phyloP scores from a whole-genome alignment of 2,797 vertebrate genomes.

The Ctenochaetus hawaiiensis region DNA sequence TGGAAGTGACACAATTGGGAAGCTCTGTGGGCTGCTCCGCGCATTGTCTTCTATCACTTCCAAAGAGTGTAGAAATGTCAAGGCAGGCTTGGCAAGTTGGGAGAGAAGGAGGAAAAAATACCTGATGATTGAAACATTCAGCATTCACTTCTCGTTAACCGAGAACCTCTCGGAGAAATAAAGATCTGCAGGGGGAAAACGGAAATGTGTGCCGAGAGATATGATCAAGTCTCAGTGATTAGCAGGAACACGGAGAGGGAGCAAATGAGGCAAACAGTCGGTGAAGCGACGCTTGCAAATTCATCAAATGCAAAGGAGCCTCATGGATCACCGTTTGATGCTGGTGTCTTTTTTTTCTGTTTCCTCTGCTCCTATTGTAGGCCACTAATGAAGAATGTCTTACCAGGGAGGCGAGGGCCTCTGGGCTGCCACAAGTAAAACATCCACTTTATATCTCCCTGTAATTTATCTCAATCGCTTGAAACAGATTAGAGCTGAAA shows the following conservation, averaged over 20 bases:
- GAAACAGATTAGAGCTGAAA: conserved; percentile 55
- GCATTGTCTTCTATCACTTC: conserved; percentile 60
- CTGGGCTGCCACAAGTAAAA: conserved; percentile 56
- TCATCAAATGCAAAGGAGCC: conserved; percentile 43
- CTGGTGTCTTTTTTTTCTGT: conserved; percentile 53
- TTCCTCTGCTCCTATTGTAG: conserved; percentile 56
- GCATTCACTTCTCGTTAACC: conserved; percentile 49
- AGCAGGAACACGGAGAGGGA: conserved; percentile 36
- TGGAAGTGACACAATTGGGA: conserved; percentile 74
- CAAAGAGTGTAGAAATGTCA: conserved; percentile 40
- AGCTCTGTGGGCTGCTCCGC: conserved; percentile 54
- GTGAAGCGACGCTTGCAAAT: conserved; percentile 16
- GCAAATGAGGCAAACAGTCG: conserved; percentile 40
- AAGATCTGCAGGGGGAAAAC: conserved; percentile 33
- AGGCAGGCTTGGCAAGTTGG: conserved; percentile 13
- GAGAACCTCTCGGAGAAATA: conserved; percentile 33
- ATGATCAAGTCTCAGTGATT: conserved; percentile 65
- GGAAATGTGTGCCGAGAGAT: conserved; percentile 40
- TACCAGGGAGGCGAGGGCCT: conserved; percentile 34
- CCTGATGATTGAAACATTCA: conserved; percentile 59
- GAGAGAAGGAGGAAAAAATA: conserved; percentile 22
- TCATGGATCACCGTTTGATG: conserved; percentile 49
- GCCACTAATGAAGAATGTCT: conserved; percentile 74
- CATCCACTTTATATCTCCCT: conserved; percentile 57
- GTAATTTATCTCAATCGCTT: conserved; percentile 63